Evolutionary conservation across 2,888 invertebrate genomes (phyloP), one percentile per base, ranked within the genome.

Genomic region (Dolomedes plantarius): DNA sequence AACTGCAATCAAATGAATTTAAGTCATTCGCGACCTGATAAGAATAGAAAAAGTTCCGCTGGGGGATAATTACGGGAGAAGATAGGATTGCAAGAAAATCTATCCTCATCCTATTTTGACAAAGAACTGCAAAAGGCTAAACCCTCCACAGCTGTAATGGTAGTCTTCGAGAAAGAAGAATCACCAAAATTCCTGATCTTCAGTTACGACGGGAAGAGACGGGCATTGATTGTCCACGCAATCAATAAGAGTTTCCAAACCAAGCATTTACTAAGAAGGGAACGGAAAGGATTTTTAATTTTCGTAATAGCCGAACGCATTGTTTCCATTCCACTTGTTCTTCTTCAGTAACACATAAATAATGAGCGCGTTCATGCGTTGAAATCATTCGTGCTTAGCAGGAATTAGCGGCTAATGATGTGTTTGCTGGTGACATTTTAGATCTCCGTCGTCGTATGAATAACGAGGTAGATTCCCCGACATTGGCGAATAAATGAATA

Each of bases 11-110:
- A 73, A 41, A 72, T 65, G 79, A 65, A 79, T 67, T 79, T 72
- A 79, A 79, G 71, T 79, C 79, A 79, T 72, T 79, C 79, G 72
- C 32, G 31, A 71, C 11, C 71, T 62, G 71, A 71, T 78, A 71
- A n/a, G 82, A 56, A 75, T 71, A 71, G 82, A 31, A 76, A 82
- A 62, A 82, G 76, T 71, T 69, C 41, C 82, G 64, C 76, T 46
- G 46, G 19, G 41, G 76, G 69, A 76, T 82, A 82, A 82, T 82
- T 82, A 82, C 67, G 69, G 71, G 16, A 32, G 68, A 76, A 68
- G 82, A 82, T 82, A 76, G 82, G 71, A 82, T 82, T 82, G 82
- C 82, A 82, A 82, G 75, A 82, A 50, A 82, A 67, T 27, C 69
- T 62, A 41, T 80, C 69, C 19, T 56, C 50, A 69, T 81, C 74